Percentiles rank a stretch among this genome's conserved stretches.
Evolutionary conservation across 2,113 vertebrate species (phyloP).

Genomic region (Onychorhynchus coronatus): DNA sequence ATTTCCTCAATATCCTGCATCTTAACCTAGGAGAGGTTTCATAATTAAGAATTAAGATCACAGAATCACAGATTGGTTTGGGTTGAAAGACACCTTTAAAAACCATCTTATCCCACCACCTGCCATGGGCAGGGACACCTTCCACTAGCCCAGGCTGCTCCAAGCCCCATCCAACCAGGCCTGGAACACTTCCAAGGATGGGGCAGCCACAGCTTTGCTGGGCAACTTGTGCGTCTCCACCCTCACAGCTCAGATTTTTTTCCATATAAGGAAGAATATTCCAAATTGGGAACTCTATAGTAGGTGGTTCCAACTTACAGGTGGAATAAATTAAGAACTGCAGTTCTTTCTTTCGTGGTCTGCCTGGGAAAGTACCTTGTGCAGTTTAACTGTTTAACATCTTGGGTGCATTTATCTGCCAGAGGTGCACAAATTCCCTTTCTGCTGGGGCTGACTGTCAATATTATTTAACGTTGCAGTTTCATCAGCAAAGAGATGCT

Average conservation of each 20-base stretch:
- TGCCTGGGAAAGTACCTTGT: neutral
- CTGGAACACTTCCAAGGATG: neutral
- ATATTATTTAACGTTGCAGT: conserved; percentile 29
- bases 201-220: neutral
- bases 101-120: neutral
- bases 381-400: neutral
- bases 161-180: rapidly evolving
- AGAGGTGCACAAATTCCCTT: neutral
- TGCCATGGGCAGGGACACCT: neutral
- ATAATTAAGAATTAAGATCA: neutral
- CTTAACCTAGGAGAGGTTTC: neutral
- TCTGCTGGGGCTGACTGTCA: neutral
- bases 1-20: neutral
- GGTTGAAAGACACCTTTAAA: neutral
- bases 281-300: neutral
- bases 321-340: neutral
- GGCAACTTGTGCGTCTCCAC: neutral
- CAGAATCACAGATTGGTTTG: neutral
- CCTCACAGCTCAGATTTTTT: neutral
- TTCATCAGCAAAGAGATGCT: conserved; percentile 95
- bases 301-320: neutral
- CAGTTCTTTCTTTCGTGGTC: neutral
- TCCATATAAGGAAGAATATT: neutral
- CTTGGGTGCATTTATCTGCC: neutral
- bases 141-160: rapidly evolving